Conservation (phyloP, 2,113 vertebrate species). For the Capreolus pygargus region DNA sequence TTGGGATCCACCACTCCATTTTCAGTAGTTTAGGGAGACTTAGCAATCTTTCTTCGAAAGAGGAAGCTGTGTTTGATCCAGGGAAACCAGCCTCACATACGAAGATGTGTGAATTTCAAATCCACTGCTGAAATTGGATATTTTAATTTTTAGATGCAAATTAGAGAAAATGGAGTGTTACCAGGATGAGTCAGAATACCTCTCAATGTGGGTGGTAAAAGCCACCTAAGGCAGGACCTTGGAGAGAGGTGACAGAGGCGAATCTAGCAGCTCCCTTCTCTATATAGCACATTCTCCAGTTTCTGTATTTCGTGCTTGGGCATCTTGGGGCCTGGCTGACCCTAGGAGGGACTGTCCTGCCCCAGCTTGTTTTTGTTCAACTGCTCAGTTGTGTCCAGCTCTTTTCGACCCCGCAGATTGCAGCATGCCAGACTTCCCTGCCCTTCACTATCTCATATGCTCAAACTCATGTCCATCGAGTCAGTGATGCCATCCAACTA, state of each 20-base stretch:
- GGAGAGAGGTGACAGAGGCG: not conserved
- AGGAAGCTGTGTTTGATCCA: constrained; percentile 57
- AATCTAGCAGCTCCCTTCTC: not conserved
- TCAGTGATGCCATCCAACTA: not conserved
- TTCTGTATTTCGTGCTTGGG: not conserved
- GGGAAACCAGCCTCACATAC: constrained; percentile 41
- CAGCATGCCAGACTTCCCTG: not conserved
- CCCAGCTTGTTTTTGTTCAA: not conserved
- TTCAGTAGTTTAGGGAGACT: not conserved
- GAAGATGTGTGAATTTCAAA: constrained; percentile 59
- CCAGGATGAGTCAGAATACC: constrained; percentile 47
- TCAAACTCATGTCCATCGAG: not conserved
- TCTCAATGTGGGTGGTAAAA: constrained; percentile 38
- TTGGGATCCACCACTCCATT: not conserved
- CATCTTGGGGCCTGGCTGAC: not conserved
- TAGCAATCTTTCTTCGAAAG: constrained; percentile 61
- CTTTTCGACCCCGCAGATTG: not conserved
- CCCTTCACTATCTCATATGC: not conserved
- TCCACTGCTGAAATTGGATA: constrained; percentile 43
- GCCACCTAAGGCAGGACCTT: not conserved
- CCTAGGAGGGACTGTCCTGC: not conserved
- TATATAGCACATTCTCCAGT: not conserved
- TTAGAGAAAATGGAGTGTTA: constrained; percentile 47
- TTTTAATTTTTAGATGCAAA: constrained; percentile 56
- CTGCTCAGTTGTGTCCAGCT: not conserved